Percentiles rank a stretch among this genome's conserved stretches.
These are phyloP conservation scores for Clinocottus analis DNA, from an alignment of 2,113 vertebrate genomes.

Conservation along the genomic window DNA sequence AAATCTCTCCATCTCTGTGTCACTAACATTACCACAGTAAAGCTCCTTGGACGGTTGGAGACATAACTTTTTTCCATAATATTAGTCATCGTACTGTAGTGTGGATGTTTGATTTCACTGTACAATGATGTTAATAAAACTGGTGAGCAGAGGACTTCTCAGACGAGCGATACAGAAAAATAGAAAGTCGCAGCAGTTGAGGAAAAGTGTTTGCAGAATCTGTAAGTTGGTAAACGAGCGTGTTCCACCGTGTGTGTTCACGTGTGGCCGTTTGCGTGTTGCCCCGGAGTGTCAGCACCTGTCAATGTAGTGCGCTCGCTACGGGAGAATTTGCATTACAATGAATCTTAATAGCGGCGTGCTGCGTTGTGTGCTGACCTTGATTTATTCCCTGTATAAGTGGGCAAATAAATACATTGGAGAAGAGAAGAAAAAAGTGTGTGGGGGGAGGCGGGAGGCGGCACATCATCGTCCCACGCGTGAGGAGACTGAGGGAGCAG, in stretches of 20 bases:
- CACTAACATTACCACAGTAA: background rate
- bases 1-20: background rate
- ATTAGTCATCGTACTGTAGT: background rate
- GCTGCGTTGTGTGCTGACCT: conserved; percentile 79
- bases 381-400: conserved; percentile 80
- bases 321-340: conserved; percentile 81
- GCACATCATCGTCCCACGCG: conserved; percentile 49
- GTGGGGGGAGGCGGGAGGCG: conserved; percentile 32
- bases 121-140: background rate
- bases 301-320: conserved; percentile 70
- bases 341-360: conserved; percentile 82
- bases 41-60: background rate
- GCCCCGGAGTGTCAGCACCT: conserved; percentile 75
- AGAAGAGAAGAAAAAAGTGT: background rate
- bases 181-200: conserved; percentile 25
- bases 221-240: conserved; percentile 18
- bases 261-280: conserved; percentile 47
- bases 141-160: background rate
- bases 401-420: conserved; percentile 79
- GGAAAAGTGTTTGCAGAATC: conserved; percentile 41
- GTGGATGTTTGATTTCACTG: background rate
- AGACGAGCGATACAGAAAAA: background rate
- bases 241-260: conserved; percentile 1
- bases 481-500: conserved; percentile 61
- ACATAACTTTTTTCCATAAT: background rate